Base-by-base conservation (phyloP, 2,113 vertebrate genomes). In the Azemiops feae region DNA sequence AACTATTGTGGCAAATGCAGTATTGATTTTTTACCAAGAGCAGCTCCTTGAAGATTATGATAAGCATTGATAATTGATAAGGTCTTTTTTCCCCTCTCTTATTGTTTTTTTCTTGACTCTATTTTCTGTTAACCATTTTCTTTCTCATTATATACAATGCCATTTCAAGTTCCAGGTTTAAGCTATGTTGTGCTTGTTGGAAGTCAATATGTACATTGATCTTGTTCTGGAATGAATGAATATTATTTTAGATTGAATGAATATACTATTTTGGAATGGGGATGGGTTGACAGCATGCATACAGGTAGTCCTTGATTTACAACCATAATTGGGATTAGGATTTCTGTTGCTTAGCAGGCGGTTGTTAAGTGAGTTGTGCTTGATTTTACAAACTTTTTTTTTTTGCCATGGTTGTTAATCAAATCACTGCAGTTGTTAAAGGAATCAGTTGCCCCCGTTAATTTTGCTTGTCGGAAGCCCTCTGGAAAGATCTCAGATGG, bases 21-120 rank as follows among this genome's bases (percentile, higher is more conserved):
- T 98, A 97, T 97, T 55, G 96, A 97, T 97, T 97, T 91, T 90
- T 95, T 92, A 96, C 93, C 93, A 94, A 96, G 94, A 96, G 89
- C 88, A 95, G 74, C 93, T 94, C 91, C 94, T 95, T 91, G 91
- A 97, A 96, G 94, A 89, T 57, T 94, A 50, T 96, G 92, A 97
- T 96, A 93, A 95, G 96, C 94, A 96, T 90, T 89, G 96, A 97
- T 96, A 92, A 93, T 92, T 95, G 39, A 58, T 89, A 92, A 52
- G 14, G 4, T 9, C 30, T 69, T 8, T 16, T 7, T 22, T 8
- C 5, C 69, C 9, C 6, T 6, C 69, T 74, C n/a, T 74, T 14
- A 74, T 74, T 34, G 14, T 39, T 39, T 39, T 20, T 5, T 20
- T 20, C 16, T 43, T 43, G 34, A 43, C 39, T 23, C 11, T 4